Percentiles rank a stretch among this genome's conserved stretches.
Conservation (phyloP, 2,888 invertebrate species). For the Leistus spinibarbis region DNA sequence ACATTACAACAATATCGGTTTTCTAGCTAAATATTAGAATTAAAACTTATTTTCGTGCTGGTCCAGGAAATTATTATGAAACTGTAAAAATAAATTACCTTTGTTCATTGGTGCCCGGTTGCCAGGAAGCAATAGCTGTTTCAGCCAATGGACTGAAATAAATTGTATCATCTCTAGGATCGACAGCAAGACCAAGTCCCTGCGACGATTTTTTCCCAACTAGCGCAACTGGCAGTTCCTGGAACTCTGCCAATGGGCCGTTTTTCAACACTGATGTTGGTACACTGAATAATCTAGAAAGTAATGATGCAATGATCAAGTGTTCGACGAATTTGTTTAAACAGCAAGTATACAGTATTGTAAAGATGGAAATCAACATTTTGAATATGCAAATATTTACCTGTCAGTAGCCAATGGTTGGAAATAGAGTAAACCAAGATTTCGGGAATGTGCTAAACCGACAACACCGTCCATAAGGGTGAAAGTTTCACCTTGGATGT, state of each 20-base stretch:
- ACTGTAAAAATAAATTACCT: conserved; percentile 58
- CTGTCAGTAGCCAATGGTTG: conserved; percentile 77
- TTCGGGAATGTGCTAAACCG: conserved; percentile 71
- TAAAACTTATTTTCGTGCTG: too few relatives aligned
- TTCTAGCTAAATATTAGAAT: too few relatives aligned
- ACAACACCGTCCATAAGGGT: conserved; percentile 78
- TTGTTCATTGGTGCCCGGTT: conserved; percentile 74
- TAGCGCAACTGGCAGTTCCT: conserved; percentile 74
- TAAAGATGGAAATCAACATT: neutral
- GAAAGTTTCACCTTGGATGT: conserved; percentile 71
- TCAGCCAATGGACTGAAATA: conserved; percentile 80
- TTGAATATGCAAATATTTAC: conserved; percentile 48
- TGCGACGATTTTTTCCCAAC: conserved; percentile 86
- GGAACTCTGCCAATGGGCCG: conserved; percentile 73
- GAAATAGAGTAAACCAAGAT: conserved; percentile 68
- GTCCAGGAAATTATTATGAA: neutral
- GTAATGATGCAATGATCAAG: too few relatives aligned
- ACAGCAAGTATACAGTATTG: neutral
- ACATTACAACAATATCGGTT: too few relatives aligned
- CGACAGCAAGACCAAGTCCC: conserved; percentile 75
- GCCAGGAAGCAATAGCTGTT: conserved; percentile 82
- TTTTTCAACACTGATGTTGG: conserved; percentile 73
- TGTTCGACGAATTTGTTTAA: too few relatives aligned
- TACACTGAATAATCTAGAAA: conserved; percentile 74
- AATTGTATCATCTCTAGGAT: conserved; percentile 74